Conservation (phyloP, 2,888 invertebrate species). For the Beris chalybata region DNA sequence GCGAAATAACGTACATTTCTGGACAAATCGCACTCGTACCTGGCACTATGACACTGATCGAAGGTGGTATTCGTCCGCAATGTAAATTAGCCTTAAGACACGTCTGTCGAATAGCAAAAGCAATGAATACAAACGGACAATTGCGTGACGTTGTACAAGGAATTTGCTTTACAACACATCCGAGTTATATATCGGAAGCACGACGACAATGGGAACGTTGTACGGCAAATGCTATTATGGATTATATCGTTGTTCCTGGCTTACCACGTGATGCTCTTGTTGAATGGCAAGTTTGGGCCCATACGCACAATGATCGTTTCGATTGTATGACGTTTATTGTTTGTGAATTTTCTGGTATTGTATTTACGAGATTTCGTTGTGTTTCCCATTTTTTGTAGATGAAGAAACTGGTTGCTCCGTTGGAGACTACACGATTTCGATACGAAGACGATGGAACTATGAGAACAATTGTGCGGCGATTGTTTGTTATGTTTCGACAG, state of each 20-base stretch:
- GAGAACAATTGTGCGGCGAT: constrained; percentile 85
- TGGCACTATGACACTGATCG: constrained; percentile 72
- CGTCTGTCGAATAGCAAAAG: constrained; percentile 78
- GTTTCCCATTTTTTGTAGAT: constrained; percentile 59
- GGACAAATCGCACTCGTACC: constrained; percentile 92
- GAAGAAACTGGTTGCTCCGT: constrained; percentile 89
- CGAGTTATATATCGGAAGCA: constrained; percentile 71
- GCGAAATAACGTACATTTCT: constrained; percentile 81
- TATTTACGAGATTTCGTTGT: constrained; percentile 5
- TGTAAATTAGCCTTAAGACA: constrained; percentile 83
- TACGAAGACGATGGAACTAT: constrained; percentile 84
- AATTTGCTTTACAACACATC: constrained; percentile 82
- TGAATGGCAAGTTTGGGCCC: constrained; percentile 94
- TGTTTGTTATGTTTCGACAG: constrained; percentile 79
- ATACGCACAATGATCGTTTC: constrained; percentile 82
- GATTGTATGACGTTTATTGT: constrained; percentile 66
- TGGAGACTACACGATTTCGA: constrained; percentile 78
- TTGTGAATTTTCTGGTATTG: neutral
- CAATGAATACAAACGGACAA: constrained; percentile 75
- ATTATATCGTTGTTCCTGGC: constrained; percentile 80
- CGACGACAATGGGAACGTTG: constrained; percentile 79
- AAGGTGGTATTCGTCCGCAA: constrained; percentile 78
- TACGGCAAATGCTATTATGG: constrained; percentile 83
- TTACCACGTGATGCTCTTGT: constrained; percentile 80
- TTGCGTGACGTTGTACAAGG: constrained; percentile 84